These are phyloP conservation scores for honey bee (Apis mellifera) DNA, from an alignment of 1,140 invertebrate species.

Conservation along the genomic window Amel_HAv3.1 CM009940.2:123501-124000, in stretches of 20 bases:
- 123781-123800: conserved; percentile 72
- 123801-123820: conserved; percentile 55
- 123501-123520: no score
- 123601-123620: background rate
- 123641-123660: background rate
- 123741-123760: background rate
- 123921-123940: conserved; percentile 77
- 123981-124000: conserved; percentile 63
- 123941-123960: conserved; percentile 71
- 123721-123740: background rate
- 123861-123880: conserved; percentile 59
- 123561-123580: background rate
- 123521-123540: no score
- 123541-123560: no score
- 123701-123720: background rate
- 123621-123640: background rate
- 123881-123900: conserved; percentile 56
- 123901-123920: conserved; percentile 63
- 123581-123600: background rate
- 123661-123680: background rate
- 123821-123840: conserved; percentile 74
- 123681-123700: no score
- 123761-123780: conserved; percentile 69
- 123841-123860: conserved; percentile 60
- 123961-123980: conserved; percentile 66